Evolutionary conservation across 1,140 invertebrate species (phyloP), one percentile per base, ranked within the genome.

Genomic region (Drosophila trapezifrons): DNA sequence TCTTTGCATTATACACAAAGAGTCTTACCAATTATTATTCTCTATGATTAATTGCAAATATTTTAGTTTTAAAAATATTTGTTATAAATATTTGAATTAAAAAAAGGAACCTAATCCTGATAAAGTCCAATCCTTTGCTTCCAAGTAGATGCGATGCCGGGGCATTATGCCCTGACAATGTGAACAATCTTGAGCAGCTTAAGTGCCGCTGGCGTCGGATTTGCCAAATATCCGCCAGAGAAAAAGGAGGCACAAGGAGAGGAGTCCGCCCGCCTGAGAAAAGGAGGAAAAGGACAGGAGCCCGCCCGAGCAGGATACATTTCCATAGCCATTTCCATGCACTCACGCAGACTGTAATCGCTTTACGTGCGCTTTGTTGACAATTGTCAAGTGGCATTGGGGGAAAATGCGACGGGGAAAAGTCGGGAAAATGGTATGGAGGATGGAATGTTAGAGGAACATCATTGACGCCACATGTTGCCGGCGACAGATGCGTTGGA

Each of bases 281-380:
- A 9, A 10, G 27, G 15, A n/a, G 42, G 17, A 20, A n/a, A n/a
- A 27, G 15, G n/a, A 10, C 58, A 17, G 57, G 20, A 51, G 17
- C 35, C 17, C 20, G 17, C 45, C 17, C 20, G 40, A 29, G 45
- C 18, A 66, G 64, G 35, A 60, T 32, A 25, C 67, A 38, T 25
- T 58, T 62, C 55, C 69, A 74, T 20, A 38, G 64, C 52, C 70
- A 76, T 74, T 42, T 76, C 55, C 73, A 56, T 77, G 73, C 74
- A 77, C 74, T 77, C 74, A 77, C 55, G 74, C 74, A 70, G 73
- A 52, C 70, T 47, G 74, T 77, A 77, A 77, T 77, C 74, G 74
- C 74, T 77, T 77, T 77, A 77, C 74, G 74, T 77, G 74, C 74
- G 74, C 74, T 77, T 77, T 77, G 74, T 77, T 77, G 74, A 76